Base-by-base conservation (phyloP, 2,888 invertebrate genomes). In the Drosophila kokeensis region DNA sequence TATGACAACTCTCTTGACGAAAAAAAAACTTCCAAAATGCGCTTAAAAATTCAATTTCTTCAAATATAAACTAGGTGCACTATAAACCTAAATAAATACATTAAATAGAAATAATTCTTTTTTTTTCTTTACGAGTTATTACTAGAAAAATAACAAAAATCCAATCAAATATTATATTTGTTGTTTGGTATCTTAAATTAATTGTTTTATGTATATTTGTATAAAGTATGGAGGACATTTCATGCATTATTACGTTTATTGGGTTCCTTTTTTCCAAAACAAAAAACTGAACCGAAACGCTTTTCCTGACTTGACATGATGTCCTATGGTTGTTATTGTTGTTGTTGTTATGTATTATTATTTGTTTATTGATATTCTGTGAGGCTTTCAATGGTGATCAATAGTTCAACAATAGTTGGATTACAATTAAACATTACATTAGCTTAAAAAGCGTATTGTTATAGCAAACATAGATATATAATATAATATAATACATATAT, bases 391-490 rank as follows among this genome's bases (percentile, higher is more conserved):
- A 71, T 77, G 77, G 64, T 70, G 68, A 66, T 83, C 67, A 60
- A 79, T 73, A 66, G 67, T 67, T 70, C 59, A 54, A 69, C 82
- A 59, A 59, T 66, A 54, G 68, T 71, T 71, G 68, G 67, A 60
- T 75, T 79, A 82, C 69, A 80, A 82, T 79, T 80, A 76, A 60
- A 74, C 48, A 66, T 64, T 60, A 69, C 36, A 67, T 86, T 82
- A 89, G 75, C 84, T 79, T 82, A 87, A 67, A 70, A 85, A 85
- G 86, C 88, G 88, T 82, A 75, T 79, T 72, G 67, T 79, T 79
- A 82, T 79, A 71, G 82, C 76, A 83, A 69, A 62, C 74, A 82
- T 63, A 75, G 52, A 68, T 75, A 69, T 40, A 53, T 55, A 34
- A 59, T 32, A 30, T 27, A 59, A 61, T 50, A 68, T 32, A 48